Evolutionary conservation across 2,797 vertebrate species (phyloP), one percentile per base, ranked within the genome.

Genomic region (Rhinogobio ventralis): DNA sequence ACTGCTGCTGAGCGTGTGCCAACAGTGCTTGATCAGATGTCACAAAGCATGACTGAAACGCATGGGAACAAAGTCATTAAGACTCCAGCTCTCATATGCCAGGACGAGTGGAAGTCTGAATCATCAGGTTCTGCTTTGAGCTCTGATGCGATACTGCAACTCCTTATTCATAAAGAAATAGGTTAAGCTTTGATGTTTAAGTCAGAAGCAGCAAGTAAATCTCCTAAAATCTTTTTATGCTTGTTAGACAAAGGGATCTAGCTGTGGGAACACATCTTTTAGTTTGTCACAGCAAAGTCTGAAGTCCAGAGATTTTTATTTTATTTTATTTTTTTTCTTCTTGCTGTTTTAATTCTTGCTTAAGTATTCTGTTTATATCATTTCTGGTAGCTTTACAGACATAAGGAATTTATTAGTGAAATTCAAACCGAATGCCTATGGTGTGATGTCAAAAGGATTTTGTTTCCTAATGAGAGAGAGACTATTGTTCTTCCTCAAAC

Each of bases 121-220:
- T 94, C 91, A 92, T 92, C 92, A 93, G 87, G 89, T 94, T 91
- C 87, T 86, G 90, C 83, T 85, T 81, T 53, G 85, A 86, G 89
- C 88, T 57, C 60, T 86, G 78, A 88, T 84, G 82, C 42, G 85
- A 90, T 87, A 79, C 86, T 87, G 86, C 84, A 90, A 90, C 90
- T 90, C 79, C 88, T 90, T 93, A 89, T 93, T 94, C 91, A 93
- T 93, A 92, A 92, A 93, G 90, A 95, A 94, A 94, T 93, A 93
- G 92, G 92, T 93, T 94, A 93, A 92, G 92, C 93, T 92, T 93
- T 94, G 92, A 94, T 94, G 93, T 94, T 94, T 92, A 92, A 94
- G 93, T 94, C 90, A 91, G 89, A 93, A 86, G 88, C 89, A 83
- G 90, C 89, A 88, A 90, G 90, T 92, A 92, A 93, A 93, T 92